A percentile compares a stretch with the other conserved stretches of the same genome.
Conservation (phyloP, 2,797 vertebrate species). For the Enoplosus armatus region DNA sequence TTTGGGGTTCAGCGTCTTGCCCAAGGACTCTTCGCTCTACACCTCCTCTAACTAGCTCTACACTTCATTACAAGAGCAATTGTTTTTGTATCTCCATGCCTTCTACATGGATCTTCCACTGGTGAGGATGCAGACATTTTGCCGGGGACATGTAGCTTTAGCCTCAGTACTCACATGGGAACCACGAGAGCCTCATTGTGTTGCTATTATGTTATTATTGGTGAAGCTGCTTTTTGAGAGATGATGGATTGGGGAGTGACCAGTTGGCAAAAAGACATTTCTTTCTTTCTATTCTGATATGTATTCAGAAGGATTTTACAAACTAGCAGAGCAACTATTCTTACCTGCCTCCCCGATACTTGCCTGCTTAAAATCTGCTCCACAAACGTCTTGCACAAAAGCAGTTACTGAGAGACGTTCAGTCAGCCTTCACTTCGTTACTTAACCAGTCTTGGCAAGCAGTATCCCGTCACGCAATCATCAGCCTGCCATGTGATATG, state of each 20-base stretch:
- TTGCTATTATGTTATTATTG: neutral
- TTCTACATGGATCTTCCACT: no score
- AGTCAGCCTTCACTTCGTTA: slow-evolving; percentile 21
- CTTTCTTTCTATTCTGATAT: neutral
- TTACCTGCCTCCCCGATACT: neutral
- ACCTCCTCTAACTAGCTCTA: no score
- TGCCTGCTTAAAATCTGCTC: slow-evolving; percentile 9
- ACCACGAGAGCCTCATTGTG: neutral
- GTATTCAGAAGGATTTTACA: neutral
- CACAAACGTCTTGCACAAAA: neutral
- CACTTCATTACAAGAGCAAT: no score
- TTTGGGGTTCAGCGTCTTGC: no score
- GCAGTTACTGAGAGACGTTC: neutral
- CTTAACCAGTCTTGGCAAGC: slow-evolving; percentile 4
- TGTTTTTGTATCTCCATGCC: no score
- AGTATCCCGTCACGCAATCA: slow-evolving; percentile 22
- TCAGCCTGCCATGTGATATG: slow-evolving; percentile 45
- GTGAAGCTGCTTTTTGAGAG: neutral
- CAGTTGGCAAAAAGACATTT: neutral
- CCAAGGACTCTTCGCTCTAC: no score
- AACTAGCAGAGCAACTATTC: neutral
- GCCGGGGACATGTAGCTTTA: no score
- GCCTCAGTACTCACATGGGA: no score
- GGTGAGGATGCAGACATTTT: no score
- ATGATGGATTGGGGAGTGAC: neutral